phyloP scores from a whole-genome alignment of 1,140 invertebrate species.

The Chironomus tepperi region DNA sequence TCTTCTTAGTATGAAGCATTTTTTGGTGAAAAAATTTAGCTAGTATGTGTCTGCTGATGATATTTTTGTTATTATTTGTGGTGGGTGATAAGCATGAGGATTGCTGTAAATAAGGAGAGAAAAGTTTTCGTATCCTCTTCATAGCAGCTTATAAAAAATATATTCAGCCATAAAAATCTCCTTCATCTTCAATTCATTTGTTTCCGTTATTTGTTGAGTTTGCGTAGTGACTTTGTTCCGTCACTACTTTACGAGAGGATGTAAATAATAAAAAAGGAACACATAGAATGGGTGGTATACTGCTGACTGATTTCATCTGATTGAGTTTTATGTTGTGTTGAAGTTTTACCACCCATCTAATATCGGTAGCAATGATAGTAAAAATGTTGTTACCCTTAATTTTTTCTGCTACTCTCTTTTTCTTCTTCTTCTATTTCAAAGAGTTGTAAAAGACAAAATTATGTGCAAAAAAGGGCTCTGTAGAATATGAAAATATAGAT shows the following conservation, averaged over 20 bases:
- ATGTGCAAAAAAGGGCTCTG: slow-evolving; percentile 19
- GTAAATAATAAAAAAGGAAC: too few relatives aligned
- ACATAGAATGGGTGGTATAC: not conserved
- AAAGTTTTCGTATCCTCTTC: not conserved
- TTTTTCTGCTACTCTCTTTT: not conserved
- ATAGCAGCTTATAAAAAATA: not conserved
- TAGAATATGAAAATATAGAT: not conserved
- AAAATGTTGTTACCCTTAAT: too few relatives aligned
- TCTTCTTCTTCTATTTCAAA: not conserved
- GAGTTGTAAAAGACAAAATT: slow-evolving; percentile 20
- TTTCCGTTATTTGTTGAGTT: not conserved
- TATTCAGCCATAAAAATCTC: not conserved
- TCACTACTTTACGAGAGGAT: too few relatives aligned
- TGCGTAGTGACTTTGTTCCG: not conserved
- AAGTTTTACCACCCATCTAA: slow-evolving; percentile 4
- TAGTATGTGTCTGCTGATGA: too few relatives aligned
- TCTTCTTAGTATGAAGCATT: too few relatives aligned
- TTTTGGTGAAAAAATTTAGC: too few relatives aligned
- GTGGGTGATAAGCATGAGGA: too few relatives aligned
- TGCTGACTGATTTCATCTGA: slow-evolving; percentile 16
- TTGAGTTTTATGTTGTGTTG: slow-evolving; percentile 21
- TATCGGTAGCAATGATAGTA: not conserved
- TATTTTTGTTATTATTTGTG: too few relatives aligned
- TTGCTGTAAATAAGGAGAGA: not conserved
- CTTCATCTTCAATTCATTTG: too few relatives aligned